phyloP scores from a whole-genome alignment of 2,113 vertebrate genomes.

The Anhinga rufa region DNA sequence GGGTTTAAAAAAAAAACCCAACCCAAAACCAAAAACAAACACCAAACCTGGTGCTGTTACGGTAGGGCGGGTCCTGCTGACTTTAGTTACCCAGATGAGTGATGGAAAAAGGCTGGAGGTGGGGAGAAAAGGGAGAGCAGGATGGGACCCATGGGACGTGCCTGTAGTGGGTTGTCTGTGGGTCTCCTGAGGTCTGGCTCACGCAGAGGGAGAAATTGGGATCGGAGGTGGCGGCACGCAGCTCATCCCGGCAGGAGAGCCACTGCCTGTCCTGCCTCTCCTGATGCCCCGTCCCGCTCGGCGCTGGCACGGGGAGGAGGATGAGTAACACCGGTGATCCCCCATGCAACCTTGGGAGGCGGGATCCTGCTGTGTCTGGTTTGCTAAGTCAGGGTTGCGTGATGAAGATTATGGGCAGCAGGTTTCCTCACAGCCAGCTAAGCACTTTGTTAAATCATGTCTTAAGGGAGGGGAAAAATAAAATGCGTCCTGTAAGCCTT shows the following conservation, averaged over 20 bases:
- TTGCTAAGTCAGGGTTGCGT: background rate
- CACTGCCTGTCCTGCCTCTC: background rate
- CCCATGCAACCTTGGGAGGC: background rate
- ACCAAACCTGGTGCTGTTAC: background rate
- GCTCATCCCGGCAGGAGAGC: background rate
- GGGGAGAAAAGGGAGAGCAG: background rate
- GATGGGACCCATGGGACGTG: rapidly evolving
- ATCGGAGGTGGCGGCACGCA: background rate
- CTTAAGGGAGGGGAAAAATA: constrained; percentile 6
- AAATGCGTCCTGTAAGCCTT: background rate
- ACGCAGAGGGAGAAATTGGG: background rate
- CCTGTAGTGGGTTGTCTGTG: rapidly evolving
- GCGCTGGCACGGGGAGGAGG: rapidly evolving
- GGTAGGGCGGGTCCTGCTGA: background rate
- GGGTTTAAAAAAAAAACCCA: background rate
- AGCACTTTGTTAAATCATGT: background rate
- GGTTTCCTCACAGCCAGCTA: background rate
- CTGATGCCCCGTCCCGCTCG: rapidly evolving
- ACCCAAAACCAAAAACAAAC: no score
- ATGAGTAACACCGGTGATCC: background rate
- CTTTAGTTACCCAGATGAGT: background rate
- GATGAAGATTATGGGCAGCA: background rate
- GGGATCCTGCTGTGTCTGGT: background rate
- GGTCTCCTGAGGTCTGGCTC: background rate
- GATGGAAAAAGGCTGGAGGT: background rate